Evolutionary conservation across 2,888 invertebrate genomes (phyloP).

Genomic region (Chrysina gloriosa): DNA sequence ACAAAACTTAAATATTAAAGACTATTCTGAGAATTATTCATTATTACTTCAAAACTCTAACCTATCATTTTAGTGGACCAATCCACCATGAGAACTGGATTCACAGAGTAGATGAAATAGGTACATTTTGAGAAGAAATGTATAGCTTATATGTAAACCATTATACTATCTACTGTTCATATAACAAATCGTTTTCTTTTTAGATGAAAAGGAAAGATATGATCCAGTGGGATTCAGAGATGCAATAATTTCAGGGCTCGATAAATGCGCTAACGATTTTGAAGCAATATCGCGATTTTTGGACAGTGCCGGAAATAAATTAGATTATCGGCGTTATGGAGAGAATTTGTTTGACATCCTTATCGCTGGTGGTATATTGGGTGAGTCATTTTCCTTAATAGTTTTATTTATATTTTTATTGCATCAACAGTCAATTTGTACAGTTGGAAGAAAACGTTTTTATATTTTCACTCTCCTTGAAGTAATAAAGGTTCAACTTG

Average conservation of each 20-base stretch:
- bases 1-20: no score
- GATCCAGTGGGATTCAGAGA: conserved; percentile 98
- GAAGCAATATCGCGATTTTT: conserved; percentile 96
- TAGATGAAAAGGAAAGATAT: conserved; percentile 99
- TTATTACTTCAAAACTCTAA: no score
- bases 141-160: no score
- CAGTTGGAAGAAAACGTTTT: conserved; percentile 2
- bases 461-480: background rate
- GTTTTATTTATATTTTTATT: conserved; percentile 5
- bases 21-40: no score
- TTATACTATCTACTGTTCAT: no score
- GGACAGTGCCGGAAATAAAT: conserved; percentile 94
- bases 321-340: conserved; percentile 98
- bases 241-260: conserved; percentile 93
- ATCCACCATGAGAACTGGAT: no score
- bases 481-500: conserved; percentile 4
- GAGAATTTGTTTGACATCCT: conserved; percentile 98
- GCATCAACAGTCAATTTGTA: background rate
- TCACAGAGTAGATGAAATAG: no score
- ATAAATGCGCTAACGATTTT: conserved; percentile 94
- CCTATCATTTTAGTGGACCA: no score
- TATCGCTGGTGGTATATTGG: conserved; percentile 95
- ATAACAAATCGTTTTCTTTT: conserved; percentile 47
- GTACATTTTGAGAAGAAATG: no score
- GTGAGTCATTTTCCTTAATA: conserved; percentile 68